These are phyloP conservation scores for Tetraneura akinire DNA, from an alignment of 1,140 invertebrate genomes.

Conservation along the genomic window DNA sequence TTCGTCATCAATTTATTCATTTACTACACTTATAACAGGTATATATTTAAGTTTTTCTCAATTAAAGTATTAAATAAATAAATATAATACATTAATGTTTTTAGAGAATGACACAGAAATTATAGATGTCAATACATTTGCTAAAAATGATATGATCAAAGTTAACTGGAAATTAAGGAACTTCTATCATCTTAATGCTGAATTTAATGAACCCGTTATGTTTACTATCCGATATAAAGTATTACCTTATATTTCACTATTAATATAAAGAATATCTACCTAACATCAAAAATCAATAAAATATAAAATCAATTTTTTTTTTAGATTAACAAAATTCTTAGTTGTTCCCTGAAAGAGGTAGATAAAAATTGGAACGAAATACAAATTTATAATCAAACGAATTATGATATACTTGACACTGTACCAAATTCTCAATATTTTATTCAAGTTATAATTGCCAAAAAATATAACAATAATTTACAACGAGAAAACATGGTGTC, in stretches of 20 bases:
- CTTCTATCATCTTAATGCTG: background rate
- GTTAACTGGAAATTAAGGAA: background rate
- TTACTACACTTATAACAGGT: background rate
- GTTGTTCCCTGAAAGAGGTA: background rate
- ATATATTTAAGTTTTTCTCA: too few species aligned
- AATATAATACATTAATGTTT: too few species aligned
- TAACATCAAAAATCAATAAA: background rate
- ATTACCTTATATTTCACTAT: background rate
- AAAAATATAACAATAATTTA: background rate
- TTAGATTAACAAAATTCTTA: background rate
- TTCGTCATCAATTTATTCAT: background rate
- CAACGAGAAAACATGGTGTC: background rate
- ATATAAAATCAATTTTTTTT: background rate
- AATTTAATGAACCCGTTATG: background rate
- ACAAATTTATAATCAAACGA: background rate
- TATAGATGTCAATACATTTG: background rate
- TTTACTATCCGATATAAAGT: background rate
- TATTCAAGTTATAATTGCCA: background rate
- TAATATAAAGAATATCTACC: too few species aligned
- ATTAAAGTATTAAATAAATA: too few species aligned
- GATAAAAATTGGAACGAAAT: background rate
- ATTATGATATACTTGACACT: background rate
- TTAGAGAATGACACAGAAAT: background rate
- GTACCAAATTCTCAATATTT: background rate
- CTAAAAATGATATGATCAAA: background rate